Conservation (phyloP, 2,113 vertebrate genomes). For the Myxocyprinus asiaticus region DNA sequence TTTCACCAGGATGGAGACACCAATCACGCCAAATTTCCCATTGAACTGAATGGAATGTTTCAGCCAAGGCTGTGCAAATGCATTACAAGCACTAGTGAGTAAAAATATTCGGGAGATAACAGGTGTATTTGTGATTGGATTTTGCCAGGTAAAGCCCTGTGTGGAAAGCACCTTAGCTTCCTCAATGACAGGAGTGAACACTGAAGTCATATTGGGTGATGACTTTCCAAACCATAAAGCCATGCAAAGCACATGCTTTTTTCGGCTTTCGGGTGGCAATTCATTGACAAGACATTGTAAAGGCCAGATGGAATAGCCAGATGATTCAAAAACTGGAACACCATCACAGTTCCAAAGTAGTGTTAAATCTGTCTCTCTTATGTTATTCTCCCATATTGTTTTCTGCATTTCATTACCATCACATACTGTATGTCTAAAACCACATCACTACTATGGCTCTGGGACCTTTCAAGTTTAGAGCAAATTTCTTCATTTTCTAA, state of each 20-base stretch:
- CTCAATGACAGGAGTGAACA: neutral
- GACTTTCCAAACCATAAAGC: neutral
- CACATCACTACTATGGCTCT: too few relatives aligned
- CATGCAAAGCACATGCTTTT: neutral
- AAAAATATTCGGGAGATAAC: neutral
- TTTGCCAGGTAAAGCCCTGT: neutral
- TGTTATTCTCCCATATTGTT: neutral
- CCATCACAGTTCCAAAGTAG: neutral
- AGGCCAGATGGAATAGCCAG: neutral
- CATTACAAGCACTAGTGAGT: neutral
- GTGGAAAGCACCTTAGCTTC: neutral
- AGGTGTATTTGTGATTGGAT: neutral
- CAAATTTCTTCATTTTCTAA: too few relatives aligned
- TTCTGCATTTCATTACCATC: neutral
- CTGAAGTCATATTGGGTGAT: neutral
- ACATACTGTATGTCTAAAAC: too few relatives aligned
- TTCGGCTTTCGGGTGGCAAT: neutral
- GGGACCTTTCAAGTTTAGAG: too few relatives aligned
- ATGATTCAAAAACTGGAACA: neutral
- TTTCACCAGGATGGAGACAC: neutral
- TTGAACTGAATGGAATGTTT: too few relatives aligned
- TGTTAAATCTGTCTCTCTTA: neutral
- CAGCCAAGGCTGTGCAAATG: neutral
- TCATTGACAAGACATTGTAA: neutral
- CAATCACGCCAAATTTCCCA: too few relatives aligned